Evolutionary conservation across 2,113 vertebrate species (phyloP).

Genomic region (Lepidothrix coronata): DNA sequence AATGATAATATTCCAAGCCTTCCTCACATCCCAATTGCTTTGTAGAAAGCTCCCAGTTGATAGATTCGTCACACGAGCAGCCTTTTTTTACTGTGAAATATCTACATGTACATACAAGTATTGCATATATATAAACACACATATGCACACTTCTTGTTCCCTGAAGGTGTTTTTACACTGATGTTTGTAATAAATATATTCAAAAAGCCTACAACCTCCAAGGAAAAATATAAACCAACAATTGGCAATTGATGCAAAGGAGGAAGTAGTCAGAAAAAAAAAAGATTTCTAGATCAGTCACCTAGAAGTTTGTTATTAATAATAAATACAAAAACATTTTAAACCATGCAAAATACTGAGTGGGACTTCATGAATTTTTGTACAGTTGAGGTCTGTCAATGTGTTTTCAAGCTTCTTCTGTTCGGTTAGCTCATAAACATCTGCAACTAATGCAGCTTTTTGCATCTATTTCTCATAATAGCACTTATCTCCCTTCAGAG

Average conservation of each 20-base stretch:
- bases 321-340: neutral
- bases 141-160: neutral
- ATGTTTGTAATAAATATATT: neutral
- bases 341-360: neutral
- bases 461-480: constrained; percentile 36
- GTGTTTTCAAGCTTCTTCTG: neutral
- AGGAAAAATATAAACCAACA: neutral
- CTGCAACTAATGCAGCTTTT: constrained; percentile 12
- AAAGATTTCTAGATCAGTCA: neutral
- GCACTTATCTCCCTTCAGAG: constrained; percentile 4
- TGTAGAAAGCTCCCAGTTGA: neutral
- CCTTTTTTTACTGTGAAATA: neutral
- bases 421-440: neutral
- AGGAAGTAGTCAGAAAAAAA: neutral
- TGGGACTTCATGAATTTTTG: neutral
- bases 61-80: neutral
- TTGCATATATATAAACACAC: neutral
- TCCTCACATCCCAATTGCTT: neutral
- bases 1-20: neutral
- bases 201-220: neutral
- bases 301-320: neutral
- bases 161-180: neutral
- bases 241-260: neutral
- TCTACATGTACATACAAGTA: neutral
- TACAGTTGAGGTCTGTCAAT: neutral